Evolutionary conservation across 2,888 invertebrate genomes (phyloP).

Genomic region (Tromatobia lineatoria): DNA sequence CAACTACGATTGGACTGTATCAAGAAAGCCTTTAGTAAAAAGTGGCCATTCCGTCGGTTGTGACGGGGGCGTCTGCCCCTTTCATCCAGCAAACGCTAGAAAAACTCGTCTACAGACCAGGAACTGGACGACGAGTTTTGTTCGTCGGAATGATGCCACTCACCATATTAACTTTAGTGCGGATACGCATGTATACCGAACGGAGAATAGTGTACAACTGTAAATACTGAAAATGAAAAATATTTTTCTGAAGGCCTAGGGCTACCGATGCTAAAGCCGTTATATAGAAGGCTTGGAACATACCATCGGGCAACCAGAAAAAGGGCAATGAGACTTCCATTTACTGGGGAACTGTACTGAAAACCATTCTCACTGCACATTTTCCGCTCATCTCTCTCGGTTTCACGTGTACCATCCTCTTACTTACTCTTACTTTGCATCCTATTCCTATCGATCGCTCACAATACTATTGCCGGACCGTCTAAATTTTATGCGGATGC

Average conservation of each 20-base stretch:
- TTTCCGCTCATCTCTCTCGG: constrained; percentile 4
- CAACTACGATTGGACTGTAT: constrained; percentile 44
- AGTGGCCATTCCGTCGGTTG: constrained; percentile 11
- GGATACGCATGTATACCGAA: constrained; percentile 10
- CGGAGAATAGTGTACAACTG: constrained; percentile 40
- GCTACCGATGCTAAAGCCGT: constrained; percentile 9
- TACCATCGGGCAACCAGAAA: constrained; percentile 26
- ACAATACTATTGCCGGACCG: constrained; percentile 17
- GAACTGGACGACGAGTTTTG: constrained; percentile 34
- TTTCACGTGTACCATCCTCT: neutral
- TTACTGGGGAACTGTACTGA: constrained; percentile 25
- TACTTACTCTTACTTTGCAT: neutral
- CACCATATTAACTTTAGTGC: constrained; percentile 31
- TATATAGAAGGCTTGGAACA: neutral
- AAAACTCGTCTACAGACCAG: constrained; percentile 21
- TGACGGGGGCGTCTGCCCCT: constrained; percentile 15
- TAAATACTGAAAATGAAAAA: constrained; percentile 49
- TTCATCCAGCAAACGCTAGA: constrained; percentile 18
- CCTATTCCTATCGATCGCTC: neutral
- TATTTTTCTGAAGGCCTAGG: constrained; percentile 22
- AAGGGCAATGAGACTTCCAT: constrained; percentile 17
- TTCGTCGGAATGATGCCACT: constrained; percentile 36
- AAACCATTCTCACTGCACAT: constrained; percentile 10
- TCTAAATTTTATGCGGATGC: constrained; percentile 38
- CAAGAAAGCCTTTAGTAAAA: constrained; percentile 51